phyloP scores from a whole-genome alignment of 2,888 invertebrate species.

The Agrochola circellaris region DNA sequence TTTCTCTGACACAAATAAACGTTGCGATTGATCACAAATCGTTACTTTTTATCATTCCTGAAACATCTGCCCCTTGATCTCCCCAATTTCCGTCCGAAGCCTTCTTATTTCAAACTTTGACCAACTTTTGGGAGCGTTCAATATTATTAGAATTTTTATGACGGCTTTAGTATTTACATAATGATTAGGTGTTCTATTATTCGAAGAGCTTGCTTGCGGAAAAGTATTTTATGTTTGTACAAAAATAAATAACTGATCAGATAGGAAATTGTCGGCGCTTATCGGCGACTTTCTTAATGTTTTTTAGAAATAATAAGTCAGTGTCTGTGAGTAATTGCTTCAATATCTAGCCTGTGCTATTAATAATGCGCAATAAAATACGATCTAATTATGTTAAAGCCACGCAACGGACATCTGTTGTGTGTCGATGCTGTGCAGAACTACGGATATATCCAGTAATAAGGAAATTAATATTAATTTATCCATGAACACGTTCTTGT shows the following conservation, averaged over 20 bases:
- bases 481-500: constrained; percentile 31
- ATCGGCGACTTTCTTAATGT: no score
- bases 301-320: no score
- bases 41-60: constrained; percentile 63
- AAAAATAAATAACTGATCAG: background rate
- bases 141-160: constrained; percentile 61
- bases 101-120: constrained; percentile 62
- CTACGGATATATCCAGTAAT: background rate
- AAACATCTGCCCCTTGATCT: constrained; percentile 66
- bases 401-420: constrained; percentile 10
- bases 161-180: constrained; percentile 46
- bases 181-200: constrained; percentile 31
- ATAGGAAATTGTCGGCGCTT: no score
- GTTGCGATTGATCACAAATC: constrained; percentile 55
- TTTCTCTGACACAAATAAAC: constrained; percentile 40
- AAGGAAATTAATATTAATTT: constrained; percentile 42
- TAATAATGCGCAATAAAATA: background rate
- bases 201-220: background rate
- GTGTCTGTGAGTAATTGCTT: no score
- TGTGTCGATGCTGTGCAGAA: constrained; percentile 15
- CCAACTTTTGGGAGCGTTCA: constrained; percentile 50
- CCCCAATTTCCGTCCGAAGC: constrained; percentile 58
- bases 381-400: constrained; percentile 17
- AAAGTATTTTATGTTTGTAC: background rate
- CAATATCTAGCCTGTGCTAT: no score